Evolutionary conservation across 1,140 invertebrate genomes (phyloP).

Genomic region (Tribolium castaneum): DNA sequence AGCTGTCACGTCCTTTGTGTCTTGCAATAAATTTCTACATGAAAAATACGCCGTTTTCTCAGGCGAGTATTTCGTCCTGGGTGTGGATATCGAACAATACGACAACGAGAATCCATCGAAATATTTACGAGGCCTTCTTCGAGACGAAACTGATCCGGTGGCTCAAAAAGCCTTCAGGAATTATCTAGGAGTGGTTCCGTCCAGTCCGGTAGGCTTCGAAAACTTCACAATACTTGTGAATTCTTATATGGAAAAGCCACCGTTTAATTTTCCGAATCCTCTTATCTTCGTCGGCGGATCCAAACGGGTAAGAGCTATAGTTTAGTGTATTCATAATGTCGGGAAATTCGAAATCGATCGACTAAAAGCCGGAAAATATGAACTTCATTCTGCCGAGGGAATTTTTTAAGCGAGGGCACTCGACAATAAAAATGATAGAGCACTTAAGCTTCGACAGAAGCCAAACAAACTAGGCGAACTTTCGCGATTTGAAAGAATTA

Average conservation of each 20-base stretch:
- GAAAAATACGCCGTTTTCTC: conserved; percentile 42
- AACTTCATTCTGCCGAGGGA: too few species aligned
- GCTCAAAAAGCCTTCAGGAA: conserved; percentile 73
- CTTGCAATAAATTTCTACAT: neutral
- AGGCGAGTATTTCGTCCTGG: conserved; percentile 92
- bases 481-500: too few species aligned
- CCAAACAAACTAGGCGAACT: neutral
- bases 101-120: conserved; percentile 78
- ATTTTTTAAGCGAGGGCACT: neutral
- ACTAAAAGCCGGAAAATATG: too few species aligned
- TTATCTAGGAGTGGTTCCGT: conserved; percentile 80
- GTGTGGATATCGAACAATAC: conserved; percentile 90
- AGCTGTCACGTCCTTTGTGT: neutral
- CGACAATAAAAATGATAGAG: neutral
- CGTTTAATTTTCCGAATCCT: conserved; percentile 88
- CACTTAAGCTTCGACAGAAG: neutral
- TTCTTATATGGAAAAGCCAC: conserved; percentile 79
- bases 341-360: neutral
- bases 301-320: conserved; percentile 72
- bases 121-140: conserved; percentile 79
- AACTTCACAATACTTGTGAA: conserved; percentile 83
- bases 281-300: conserved; percentile 74
- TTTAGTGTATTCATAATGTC: neutral
- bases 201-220: conserved; percentile 76
- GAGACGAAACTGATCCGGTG: conserved; percentile 69